Evolutionary conservation across 2,113 vertebrate genomes (phyloP), one percentile per base, ranked within the genome.

Genomic region (Oryzias curvinotus): DNA sequence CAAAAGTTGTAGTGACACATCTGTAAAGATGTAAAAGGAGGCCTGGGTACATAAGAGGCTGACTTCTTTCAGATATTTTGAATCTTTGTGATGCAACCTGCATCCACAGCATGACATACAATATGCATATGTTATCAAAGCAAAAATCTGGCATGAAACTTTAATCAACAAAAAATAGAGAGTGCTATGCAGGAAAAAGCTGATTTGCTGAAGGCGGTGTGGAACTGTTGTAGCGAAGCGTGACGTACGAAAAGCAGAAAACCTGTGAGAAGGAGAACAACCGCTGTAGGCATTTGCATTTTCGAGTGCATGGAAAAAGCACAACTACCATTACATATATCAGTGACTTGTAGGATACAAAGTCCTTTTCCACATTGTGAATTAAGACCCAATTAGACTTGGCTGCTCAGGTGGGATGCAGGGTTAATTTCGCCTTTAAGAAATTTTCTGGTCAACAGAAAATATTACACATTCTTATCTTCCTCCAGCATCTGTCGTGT

Each of bases 41-140:
- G 68, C 50, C 57, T 26, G 14, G 1, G 70, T 28, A 58, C n/a
- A 43, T 75, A 77, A 65, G 52, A 65, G 16, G 18, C 26, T 30
- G 60, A 75, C 56, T 51, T 45, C 48, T 67, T 71, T 74, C 30
- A 67, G 46, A 62, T 47, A 44, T 57, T 62, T 52, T 63, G 62
- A 58, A 59, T 59, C 70, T 42, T 46, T 77, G 55, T 71, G 73
- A 82, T 71, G 75, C 62, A 78, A 85, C 78, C 80, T 90, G 88
- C 82, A 73, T 89, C 75, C 65, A 75, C 77, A 72, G 79, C 79
- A 72, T 63, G 70, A 68, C 85, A 90, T 86, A 80, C 82, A 87
- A 90, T 89, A 89, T 90, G 83, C 77, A 85, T 87, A 83, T 77
- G 83, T 85, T 89, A 90, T 91, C 89, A 90, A 88, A 90, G 88